Percentiles rank a stretch among this genome's conserved stretches.
Evolutionary conservation across 2,797 vertebrate species (phyloP).

Genomic region (Myotis pilosus): DNA sequence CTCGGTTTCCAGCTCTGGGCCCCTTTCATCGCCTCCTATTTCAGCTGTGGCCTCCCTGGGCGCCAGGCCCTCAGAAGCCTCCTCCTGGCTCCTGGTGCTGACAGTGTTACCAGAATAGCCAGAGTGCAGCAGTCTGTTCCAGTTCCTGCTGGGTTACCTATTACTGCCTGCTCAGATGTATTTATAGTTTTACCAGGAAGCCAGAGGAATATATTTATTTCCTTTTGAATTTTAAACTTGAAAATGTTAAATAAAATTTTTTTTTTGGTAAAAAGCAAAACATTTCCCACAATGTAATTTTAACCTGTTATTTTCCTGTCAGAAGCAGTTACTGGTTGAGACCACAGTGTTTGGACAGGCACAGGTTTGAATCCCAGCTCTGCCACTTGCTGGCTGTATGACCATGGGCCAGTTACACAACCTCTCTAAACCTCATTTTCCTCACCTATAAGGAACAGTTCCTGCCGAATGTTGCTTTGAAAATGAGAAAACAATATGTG

Average conservation of each 20-base stretch:
- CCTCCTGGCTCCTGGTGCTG: background rate
- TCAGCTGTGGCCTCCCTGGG: background rate
- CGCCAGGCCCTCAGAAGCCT: background rate
- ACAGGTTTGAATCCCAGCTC: background rate
- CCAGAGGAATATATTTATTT: background rate
- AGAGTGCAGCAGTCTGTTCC: background rate
- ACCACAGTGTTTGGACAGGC: background rate
- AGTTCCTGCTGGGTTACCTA: background rate
- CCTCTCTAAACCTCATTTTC: background rate
- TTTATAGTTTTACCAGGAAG: background rate
- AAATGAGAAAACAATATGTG: background rate
- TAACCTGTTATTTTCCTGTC: background rate
- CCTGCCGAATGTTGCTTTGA: background rate
- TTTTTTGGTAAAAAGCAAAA: background rate
- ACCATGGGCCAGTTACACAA: background rate
- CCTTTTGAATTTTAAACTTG: conserved; percentile 24
- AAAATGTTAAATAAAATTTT: background rate
- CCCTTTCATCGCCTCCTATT: background rate
- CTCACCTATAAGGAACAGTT: background rate
- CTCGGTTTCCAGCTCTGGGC: background rate
- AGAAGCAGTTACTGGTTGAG: background rate
- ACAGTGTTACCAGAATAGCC: background rate
- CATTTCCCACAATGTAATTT: background rate
- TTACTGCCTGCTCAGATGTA: background rate
- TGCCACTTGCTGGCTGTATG: background rate